Evolutionary conservation across 2,888 invertebrate species (phyloP), one percentile per base, ranked within the genome.

Genomic region (Heliconius sara): DNA sequence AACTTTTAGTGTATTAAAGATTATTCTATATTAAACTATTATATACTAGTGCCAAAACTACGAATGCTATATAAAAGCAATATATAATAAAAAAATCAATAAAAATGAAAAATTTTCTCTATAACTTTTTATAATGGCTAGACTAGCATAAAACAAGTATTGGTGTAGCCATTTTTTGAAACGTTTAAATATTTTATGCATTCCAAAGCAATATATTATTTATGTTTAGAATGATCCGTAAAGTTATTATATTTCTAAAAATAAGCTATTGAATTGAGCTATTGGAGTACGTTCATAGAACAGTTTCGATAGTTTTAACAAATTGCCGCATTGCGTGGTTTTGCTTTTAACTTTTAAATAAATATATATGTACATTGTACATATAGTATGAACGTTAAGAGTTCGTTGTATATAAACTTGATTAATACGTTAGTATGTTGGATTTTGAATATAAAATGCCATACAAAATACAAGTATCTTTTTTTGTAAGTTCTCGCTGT

Each of bases 261-360:
- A 70, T 70, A 75, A 39, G 30, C 68, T n/a, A 74, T 39, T 22
- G 34, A 27, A 67, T 67, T 73, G 39, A 74, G 57, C 27, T 27
- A 27, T 27, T 66, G 7, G 68, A 66, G 60, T 73, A 43, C 52
- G 39, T 67, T 79, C 77, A 75, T 81, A 60, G 52, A 75, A 79
- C 75, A 81, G 77, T 79, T 80, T 74, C 74, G 79, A 79, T 76
- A 79, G 79, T 77, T 71, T 30, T 66, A 72, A 77, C 75, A 77
- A 81, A 79, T 78, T 76, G 67, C 47, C 67, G 34, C 66, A 68
- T 43, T 63, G 60, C 34, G 30, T 74, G 78, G 63, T 74, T 74
- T 72, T 75, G 34, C 74, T 74, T 30, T 57, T 27, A 30, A 75
- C 22, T 65, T 63, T 63, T 65, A 70, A 16, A 43, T 25, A 68